Conservation (phyloP, 2,888 invertebrate species). For the Noctua fimbriata region DNA sequence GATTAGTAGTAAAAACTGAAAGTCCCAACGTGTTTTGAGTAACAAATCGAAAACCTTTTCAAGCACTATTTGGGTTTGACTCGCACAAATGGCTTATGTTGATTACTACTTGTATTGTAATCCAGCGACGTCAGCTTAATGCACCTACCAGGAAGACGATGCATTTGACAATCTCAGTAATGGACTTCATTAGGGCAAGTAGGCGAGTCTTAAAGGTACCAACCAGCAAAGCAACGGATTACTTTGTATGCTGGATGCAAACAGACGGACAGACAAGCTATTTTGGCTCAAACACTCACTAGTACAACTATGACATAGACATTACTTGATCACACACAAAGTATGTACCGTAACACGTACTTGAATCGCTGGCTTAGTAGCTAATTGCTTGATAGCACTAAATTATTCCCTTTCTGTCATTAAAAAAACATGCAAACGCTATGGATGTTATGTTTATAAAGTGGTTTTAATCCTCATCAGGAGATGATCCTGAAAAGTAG, state of each 20-base stretch:
- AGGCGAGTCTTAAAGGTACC: neutral
- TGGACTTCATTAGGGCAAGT: constrained; percentile 7
- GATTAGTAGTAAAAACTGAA: neutral
- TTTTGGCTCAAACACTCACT: constrained; percentile 1
- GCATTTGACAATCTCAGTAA: neutral
- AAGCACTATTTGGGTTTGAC: neutral
- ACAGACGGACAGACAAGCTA: neutral
- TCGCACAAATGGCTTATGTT: neutral
- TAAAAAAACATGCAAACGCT: neutral
- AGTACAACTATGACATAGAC: constrained; percentile 1
- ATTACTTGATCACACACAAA: constrained; percentile 2
- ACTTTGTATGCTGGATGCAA: neutral
- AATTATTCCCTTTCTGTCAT: constrained; percentile 1
- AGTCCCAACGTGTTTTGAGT: neutral
- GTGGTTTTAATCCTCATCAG: too few species aligned
- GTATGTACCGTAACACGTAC: neutral
- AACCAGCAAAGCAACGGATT: constrained; percentile 7
- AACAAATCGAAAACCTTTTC: neutral
- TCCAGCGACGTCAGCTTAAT: too few species aligned
- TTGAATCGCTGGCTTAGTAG: neutral
- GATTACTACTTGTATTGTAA: neutral
- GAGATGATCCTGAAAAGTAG: neutral
- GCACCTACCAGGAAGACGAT: neutral
- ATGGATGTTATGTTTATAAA: too few species aligned
- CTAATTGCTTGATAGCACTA: neutral